Evolutionary conservation across 2,113 vertebrate genomes (phyloP).

Genomic region (Caranx ignobilis): DNA sequence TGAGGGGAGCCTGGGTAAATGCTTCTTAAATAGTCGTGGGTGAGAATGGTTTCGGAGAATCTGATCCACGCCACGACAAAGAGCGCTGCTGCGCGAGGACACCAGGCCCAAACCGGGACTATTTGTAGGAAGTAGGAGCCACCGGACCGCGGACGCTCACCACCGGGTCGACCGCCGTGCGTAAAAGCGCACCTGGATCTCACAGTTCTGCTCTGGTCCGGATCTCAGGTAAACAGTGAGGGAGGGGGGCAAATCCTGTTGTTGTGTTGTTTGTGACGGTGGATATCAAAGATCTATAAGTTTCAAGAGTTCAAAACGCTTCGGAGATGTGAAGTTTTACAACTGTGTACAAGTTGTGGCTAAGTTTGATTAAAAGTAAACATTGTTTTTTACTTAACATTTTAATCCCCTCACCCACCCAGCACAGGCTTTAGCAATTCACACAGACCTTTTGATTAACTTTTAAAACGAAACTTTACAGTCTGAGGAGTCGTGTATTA

Average conservation of each 20-base stretch:
- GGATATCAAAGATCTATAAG: neutral
- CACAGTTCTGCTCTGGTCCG: conserved; percentile 6
- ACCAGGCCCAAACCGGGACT: conserved; percentile 33
- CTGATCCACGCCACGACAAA: conserved; percentile 63
- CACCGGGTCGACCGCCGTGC: neutral
- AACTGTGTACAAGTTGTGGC: neutral
- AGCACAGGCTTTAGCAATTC: neutral
- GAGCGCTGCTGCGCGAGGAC: conserved; percentile 49
- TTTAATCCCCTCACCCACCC: neutral
- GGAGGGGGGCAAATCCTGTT: neutral
- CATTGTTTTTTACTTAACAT: neutral
- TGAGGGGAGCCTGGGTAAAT: conserved; percentile 84
- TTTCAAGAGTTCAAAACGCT: neutral
- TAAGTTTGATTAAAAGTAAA: too few relatives aligned
- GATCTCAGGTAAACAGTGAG: conserved; percentile 62
- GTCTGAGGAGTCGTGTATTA: neutral
- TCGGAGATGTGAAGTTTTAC: neutral
- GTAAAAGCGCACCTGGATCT: conserved; percentile 32
- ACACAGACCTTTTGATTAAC: neutral
- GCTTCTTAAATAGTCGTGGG: conserved; percentile 85
- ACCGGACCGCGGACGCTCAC: conserved; percentile 1
- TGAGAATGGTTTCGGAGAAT: conserved; percentile 79
- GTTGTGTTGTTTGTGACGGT: neutral
- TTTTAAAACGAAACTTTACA: neutral
- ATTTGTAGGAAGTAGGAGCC: neutral